Conservation (phyloP, 1,140 invertebrate species). For the Diachasmimorpha longicaudata region DNA sequence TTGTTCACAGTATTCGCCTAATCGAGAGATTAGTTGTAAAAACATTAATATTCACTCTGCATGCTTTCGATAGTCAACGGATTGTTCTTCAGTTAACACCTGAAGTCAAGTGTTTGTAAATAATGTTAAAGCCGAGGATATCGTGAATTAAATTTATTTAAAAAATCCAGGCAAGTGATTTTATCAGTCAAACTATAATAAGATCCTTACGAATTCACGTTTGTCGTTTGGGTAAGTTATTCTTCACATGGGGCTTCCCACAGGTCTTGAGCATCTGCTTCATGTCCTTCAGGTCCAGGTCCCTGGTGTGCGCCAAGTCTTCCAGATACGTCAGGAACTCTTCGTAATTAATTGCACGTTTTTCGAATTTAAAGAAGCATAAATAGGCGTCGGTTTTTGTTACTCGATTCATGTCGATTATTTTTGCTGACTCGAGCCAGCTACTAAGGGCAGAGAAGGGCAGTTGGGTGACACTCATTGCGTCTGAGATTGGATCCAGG, state of each 20-base stretch:
- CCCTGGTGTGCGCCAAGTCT: slow-evolving; percentile 34
- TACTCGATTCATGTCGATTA: slow-evolving; percentile 68
- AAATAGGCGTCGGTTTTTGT: slow-evolving; percentile 70
- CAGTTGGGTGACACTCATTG: slow-evolving; percentile 26
- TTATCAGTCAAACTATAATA: neutral
- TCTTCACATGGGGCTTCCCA: slow-evolving; percentile 29
- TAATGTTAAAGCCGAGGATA: neutral
- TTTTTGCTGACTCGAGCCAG: slow-evolving; percentile 71
- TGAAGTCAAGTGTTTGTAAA: neutral
- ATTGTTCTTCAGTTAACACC: neutral
- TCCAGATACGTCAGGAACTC: slow-evolving; percentile 41
- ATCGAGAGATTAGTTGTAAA: neutral
- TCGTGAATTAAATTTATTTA: too few relatives aligned
- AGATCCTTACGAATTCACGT: neutral
- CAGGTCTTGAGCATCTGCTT: slow-evolving; percentile 39
- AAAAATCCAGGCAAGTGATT: too few relatives aligned
- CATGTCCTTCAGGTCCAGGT: slow-evolving; percentile 37
- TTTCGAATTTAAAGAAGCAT: slow-evolving; percentile 68
- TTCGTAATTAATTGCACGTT: slow-evolving; percentile 44
- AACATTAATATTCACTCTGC: neutral
- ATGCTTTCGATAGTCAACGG: neutral
- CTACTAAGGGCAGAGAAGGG: slow-evolving; percentile 69
- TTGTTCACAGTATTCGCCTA: neutral
- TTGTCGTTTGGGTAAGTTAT: slow-evolving; percentile 14
- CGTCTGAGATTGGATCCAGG: slow-evolving; percentile 39